Base-by-base conservation (phyloP, 2,113 vertebrate species). In the Ochotona princeps region DNA sequence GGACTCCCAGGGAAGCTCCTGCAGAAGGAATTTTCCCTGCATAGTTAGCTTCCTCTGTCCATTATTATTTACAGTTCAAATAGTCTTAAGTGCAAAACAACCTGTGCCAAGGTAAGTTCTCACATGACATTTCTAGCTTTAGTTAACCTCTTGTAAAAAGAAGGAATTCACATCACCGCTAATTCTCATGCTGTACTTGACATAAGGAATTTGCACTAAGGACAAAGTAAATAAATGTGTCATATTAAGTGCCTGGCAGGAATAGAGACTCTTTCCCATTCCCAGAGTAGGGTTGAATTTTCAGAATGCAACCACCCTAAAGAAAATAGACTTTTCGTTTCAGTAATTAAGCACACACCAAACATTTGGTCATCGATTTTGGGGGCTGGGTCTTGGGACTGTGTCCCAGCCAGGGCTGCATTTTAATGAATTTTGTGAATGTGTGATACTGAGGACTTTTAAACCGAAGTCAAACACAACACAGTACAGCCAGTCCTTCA, bases 1-100 rank as follows among this genome's bases (percentile, higher is more conserved):
- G 93, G 94, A 60, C 87, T 95, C 83, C 92, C 63, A 96, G 97
- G 95, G 84, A 73, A 3, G 70, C 0, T 94, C 91, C 96, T 96
- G 79, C 3, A 92, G 25, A 95, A 63, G 92, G 38, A 66, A 75
- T 90, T 96, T 65, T 75, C 60, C 35, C 80, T 85, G 72, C 7
- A 13, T 60, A 91, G 74, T 96, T 69, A 95, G 73, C 67, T 81
- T 93, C 21, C 95, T 79, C 86, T 84, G 15, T 28, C 1, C 44
- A 47, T 28, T 57, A 82, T 83, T 80, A 28, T 92, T 66, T 70
- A 38, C 87, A 67, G 65, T 87, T 97, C 74, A 78, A 79, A 93
- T 26, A 93, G 69, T n/a, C 92, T 8, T 87, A 70, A 91, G 92
- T 25, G 81, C 91, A 95, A 87, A 26, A 57, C 89, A 89, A 82